Base-by-base conservation (phyloP, 2,113 vertebrate genomes). In the Laterallus jamaicensis region DNA sequence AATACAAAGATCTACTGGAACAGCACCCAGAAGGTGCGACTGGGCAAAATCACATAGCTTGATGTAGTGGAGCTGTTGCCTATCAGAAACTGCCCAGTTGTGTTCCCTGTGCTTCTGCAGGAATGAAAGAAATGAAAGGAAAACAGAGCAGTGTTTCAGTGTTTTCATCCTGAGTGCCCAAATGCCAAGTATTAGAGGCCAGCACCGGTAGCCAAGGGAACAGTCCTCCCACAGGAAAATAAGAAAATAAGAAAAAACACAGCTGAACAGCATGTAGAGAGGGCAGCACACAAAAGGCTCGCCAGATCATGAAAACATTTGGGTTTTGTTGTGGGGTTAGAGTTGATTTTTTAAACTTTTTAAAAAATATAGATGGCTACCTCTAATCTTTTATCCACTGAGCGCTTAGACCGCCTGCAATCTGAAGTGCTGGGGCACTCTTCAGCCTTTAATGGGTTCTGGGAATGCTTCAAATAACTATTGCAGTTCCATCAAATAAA, bases 191-290 rank as follows among this genome's bases (percentile, higher is more conserved):
- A 50, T 88, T 40, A 88, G 40, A 84, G 95, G 66, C 66, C 88
- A 90, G 80, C 24, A 7, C 32, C 66, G 77, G 92, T 97, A 95
- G 95, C 90, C 95, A 94, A 92, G 96, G 95, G 93, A 96, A 96
- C 95, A 64, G 76, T 73, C 77, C 64, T 93, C 54, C 66, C 54
- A 64, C 49, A 78, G 73, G 32, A 88, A 92, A 94, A 90, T 22
- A 55, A 87, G 32, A 88, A 92, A 94, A 90, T 22, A 54, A 85
- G 70, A 60, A 93, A 35, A 95, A 93, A 56, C 64, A 39, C 55
- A 59, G 80, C 44, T 40, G 58, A 94, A 42, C 62, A 93, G 66
- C 77, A 25, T 31, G 26, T 55, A 37, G 82, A 92, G 82, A 92
- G 73, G 52, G 56, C 39, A 92, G 90, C 60, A n/a, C 60, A 92